Conservation (phyloP, 2,888 invertebrate genomes). For the Tiliacea citrago region DNA sequence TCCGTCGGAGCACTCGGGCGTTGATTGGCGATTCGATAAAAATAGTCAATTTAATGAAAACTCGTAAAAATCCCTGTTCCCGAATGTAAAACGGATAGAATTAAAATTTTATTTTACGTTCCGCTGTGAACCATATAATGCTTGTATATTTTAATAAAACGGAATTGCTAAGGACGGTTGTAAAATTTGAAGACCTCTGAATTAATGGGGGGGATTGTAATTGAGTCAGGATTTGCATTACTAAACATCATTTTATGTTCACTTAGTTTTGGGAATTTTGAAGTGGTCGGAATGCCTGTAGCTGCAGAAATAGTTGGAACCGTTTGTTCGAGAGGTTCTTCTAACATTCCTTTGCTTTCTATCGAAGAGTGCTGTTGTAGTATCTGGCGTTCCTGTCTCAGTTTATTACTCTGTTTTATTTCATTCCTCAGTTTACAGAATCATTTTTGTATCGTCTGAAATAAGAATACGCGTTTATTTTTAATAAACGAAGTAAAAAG, state of each 20-base stretch:
- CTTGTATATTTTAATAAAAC: slow-evolving; percentile 87
- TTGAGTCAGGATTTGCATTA: slow-evolving; percentile 81
- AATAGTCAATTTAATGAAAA: slow-evolving; percentile 76
- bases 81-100: slow-evolving; percentile 75
- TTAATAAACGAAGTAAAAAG: slow-evolving; percentile 8
- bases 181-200: slow-evolving; percentile 86
- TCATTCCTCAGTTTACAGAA: slow-evolving; percentile 20
- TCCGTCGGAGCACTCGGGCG: slow-evolving; percentile 60
- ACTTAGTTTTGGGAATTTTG: slow-evolving; percentile 62
- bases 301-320: slow-evolving; percentile 53
- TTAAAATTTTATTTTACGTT: slow-evolving; percentile 83
- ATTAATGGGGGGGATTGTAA: slow-evolving; percentile 82
- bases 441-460: slow-evolving; percentile 31
- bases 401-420: slow-evolving; percentile 45
- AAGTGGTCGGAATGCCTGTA: slow-evolving; percentile 40
- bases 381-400: slow-evolving; percentile 22
- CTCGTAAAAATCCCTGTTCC: slow-evolving; percentile 79
- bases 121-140: slow-evolving; percentile 79
- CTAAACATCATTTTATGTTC: slow-evolving; percentile 76
- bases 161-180: slow-evolving; percentile 83
- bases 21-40: slow-evolving; percentile 70
- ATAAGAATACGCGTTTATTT: slow-evolving; percentile 26
- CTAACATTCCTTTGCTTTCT: slow-evolving; percentile 55
- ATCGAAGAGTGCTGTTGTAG: slow-evolving; percentile 40
- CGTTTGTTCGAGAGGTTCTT: slow-evolving; percentile 43